These are phyloP conservation scores for Drosophila diplacantha DNA, from an alignment of 2,888 invertebrate species.

Conservation along the genomic window DNA sequence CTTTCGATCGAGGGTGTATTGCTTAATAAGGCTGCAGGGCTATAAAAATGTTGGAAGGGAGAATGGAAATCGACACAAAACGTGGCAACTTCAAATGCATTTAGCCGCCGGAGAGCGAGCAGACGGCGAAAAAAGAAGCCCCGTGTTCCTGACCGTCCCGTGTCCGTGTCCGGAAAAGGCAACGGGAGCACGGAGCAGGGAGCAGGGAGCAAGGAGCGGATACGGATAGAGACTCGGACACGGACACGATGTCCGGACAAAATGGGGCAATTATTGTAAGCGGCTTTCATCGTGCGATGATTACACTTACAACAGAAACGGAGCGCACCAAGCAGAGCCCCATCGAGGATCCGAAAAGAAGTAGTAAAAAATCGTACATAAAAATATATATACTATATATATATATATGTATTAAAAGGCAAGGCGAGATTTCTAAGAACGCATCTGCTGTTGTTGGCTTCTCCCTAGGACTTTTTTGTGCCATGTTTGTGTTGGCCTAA, in stretches of 20 bases:
- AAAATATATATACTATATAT: constrained; percentile 6
- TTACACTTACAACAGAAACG: constrained; percentile 69
- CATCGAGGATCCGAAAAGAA: constrained; percentile 11
- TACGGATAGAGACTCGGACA: constrained; percentile 17
- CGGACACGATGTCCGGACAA: constrained; percentile 58
- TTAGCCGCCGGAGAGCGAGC: constrained; percentile 25
- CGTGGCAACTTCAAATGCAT: constrained; percentile 57
- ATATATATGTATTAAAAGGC: constrained; percentile 6
- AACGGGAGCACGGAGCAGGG: not conserved
- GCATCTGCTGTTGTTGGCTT: constrained; percentile 32
- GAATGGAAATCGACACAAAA: constrained; percentile 57
- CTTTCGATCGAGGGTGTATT: not conserved
- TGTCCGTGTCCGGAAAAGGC: constrained; percentile 6
- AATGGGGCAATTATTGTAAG: constrained; percentile 68
- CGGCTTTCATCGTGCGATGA: constrained; percentile 71
- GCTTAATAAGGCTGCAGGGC: constrained; percentile 4
- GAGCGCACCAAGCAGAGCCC: constrained; percentile 49
- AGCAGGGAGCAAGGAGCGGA: constrained; percentile 1
- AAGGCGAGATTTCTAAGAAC: constrained; percentile 44
- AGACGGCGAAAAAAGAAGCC: constrained; percentile 23
- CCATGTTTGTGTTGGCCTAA: constrained; percentile 67
- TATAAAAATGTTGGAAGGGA: constrained; percentile 11
- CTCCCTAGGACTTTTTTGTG: constrained; percentile 4
- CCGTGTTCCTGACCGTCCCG: constrained; percentile 3
- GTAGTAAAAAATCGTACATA: constrained; percentile 1